Evolutionary conservation across 1,140 invertebrate species (phyloP).

Genomic region (Euschistus heros): DNA sequence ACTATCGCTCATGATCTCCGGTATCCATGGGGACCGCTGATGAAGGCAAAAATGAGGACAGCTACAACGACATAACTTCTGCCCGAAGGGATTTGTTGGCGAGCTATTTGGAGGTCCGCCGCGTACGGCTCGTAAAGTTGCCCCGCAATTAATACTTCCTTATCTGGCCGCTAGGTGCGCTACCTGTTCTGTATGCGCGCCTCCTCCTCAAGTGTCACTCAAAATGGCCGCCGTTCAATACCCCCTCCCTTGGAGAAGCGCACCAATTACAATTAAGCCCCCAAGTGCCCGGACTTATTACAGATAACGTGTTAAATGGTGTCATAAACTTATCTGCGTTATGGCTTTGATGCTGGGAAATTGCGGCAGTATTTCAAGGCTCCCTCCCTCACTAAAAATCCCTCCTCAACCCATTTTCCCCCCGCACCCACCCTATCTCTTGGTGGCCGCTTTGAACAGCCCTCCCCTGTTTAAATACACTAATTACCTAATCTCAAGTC

Average conservation of each 20-base stretch:
- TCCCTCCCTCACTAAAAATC: constrained; percentile 6
- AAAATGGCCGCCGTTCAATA: constrained; percentile 19
- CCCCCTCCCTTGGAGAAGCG: background rate
- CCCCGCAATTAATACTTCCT: constrained; percentile 17
- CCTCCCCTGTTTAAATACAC: constrained; percentile 7
- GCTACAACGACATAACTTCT: no score
- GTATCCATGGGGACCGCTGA: no score
- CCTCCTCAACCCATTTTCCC: background rate
- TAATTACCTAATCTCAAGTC: background rate
- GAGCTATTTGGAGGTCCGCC: background rate
- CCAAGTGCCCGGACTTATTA: constrained; percentile 14
- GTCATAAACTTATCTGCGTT: constrained; percentile 18
- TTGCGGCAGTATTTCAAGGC: constrained; percentile 2
- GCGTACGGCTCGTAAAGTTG: constrained; percentile 6
- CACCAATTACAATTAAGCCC: constrained; percentile 18
- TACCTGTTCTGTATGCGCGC: constrained; percentile 14
- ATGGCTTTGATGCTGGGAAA: constrained; percentile 16
- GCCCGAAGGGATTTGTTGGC: background rate
- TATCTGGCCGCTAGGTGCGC: constrained; percentile 10
- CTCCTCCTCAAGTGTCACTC: constrained; percentile 8
- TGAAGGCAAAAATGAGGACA: no score
- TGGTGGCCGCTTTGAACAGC: background rate
- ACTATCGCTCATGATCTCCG: no score
- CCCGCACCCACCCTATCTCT: background rate
- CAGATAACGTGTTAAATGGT: constrained; percentile 20